phyloP scores from a whole-genome alignment of 2,888 invertebrate genomes.

The Lysandra coridon region DNA sequence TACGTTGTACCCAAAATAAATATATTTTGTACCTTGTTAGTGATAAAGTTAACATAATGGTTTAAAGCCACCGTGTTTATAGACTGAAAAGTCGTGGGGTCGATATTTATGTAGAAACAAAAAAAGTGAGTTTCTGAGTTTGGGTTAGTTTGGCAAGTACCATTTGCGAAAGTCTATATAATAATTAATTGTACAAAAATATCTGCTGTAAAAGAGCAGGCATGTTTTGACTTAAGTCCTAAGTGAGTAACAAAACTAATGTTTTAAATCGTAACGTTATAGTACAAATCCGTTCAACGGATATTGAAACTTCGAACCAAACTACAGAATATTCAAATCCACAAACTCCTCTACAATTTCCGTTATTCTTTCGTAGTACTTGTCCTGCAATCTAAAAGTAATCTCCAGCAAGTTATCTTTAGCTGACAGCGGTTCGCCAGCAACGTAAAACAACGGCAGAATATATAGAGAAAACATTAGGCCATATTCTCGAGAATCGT shows the following conservation, averaged over 20 bases:
- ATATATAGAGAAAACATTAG: slow-evolving; percentile 47
- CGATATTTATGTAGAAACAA: no score
- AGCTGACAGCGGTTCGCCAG: slow-evolving; percentile 44
- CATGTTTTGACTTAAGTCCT: no score
- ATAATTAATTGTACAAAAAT: no score
- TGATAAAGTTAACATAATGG: no score
- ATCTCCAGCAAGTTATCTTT: slow-evolving; percentile 44
- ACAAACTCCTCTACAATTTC: slow-evolving; percentile 51
- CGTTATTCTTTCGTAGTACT: slow-evolving; percentile 43
- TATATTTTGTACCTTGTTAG: no score
- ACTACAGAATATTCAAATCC: slow-evolving; percentile 44
- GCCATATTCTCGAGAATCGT: slow-evolving; percentile 49
- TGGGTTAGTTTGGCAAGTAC: no score
- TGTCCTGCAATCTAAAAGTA: slow-evolving; percentile 43
- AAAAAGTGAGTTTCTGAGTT: no score
- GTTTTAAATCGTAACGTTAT: background rate
- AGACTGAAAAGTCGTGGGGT: no score
- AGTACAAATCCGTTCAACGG: background rate
- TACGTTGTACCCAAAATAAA: background rate
- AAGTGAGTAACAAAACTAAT: no score
- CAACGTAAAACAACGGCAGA: slow-evolving; percentile 46
- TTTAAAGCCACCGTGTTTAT: no score
- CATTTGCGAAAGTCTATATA: no score
- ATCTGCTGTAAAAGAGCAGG: no score
- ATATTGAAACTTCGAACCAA: background rate